Evolutionary conservation across 1,140 invertebrate genomes (phyloP).

Genomic region (Ladona fulva): DNA sequence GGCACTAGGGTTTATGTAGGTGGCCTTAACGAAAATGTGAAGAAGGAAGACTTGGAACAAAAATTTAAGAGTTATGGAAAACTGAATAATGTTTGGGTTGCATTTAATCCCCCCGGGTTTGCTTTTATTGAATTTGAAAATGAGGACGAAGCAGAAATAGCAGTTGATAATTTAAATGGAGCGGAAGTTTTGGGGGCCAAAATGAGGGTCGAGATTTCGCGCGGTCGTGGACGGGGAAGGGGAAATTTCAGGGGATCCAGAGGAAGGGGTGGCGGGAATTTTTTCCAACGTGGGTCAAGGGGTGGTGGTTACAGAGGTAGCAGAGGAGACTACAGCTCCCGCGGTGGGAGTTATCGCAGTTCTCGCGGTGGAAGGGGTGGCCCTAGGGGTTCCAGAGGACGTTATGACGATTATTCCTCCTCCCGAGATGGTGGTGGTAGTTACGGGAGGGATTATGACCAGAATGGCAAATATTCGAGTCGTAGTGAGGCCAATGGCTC

Average conservation of each 20-base stretch:
- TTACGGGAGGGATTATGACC: conserved; percentile 17
- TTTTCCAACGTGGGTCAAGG: conserved; percentile 24
- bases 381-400: conserved; percentile 20
- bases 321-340: conserved; percentile 31
- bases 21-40: conserved; percentile 68
- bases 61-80: conserved; percentile 85
- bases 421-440: conserved; percentile 20
- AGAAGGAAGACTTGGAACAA: conserved; percentile 78
- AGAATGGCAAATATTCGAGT: conserved; percentile 29
- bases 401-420: conserved; percentile 26
- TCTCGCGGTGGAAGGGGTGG: conserved; percentile 35
- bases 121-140: conserved; percentile 98
- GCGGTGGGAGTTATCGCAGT: conserved; percentile 40
- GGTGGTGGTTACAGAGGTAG: conserved; percentile 31
- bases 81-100: conserved; percentile 91
- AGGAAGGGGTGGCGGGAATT: conserved; percentile 41
- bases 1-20: conserved; percentile 76
- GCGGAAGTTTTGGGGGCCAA: conserved; percentile 70
- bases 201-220: conserved; percentile 71
- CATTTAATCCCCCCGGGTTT: conserved; percentile 91
- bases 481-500: conserved; percentile 36
- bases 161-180: conserved; percentile 85
- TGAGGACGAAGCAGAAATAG: conserved; percentile 86
- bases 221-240: conserved; percentile 52
- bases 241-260: conserved; percentile 38